These are phyloP conservation scores for Pseudoips prasinana DNA, from an alignment of 2,888 invertebrate species.

Conservation along the genomic window DNA sequence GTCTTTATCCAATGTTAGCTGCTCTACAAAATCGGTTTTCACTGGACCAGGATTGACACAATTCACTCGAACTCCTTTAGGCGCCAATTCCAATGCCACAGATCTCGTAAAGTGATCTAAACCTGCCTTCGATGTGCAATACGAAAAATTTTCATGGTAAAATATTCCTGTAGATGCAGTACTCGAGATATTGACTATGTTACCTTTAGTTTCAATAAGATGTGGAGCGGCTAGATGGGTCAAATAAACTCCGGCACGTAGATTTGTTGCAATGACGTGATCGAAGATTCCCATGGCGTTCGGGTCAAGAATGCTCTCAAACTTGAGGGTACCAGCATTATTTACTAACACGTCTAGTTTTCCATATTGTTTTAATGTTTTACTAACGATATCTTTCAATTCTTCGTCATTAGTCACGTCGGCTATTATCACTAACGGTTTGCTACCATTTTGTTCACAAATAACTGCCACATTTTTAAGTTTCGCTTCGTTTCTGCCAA, in stretches of 20 bases:
- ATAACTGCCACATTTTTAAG: slow-evolving; percentile 26
- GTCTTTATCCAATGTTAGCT: slow-evolving; percentile 15
- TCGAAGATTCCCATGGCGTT: slow-evolving; percentile 37
- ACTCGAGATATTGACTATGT: slow-evolving; percentile 93
- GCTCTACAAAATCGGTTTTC: slow-evolving; percentile 33
- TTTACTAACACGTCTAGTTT: slow-evolving; percentile 44
- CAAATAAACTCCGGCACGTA: slow-evolving; percentile 36
- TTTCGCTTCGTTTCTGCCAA: slow-evolving; percentile 36
- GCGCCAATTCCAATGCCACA: slow-evolving; percentile 88
- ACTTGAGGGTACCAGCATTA: slow-evolving; percentile 33
- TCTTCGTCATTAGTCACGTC: slow-evolving; percentile 35
- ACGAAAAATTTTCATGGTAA: slow-evolving; percentile 22
- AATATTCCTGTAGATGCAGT: slow-evolving; percentile 40
- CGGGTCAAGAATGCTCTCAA: slow-evolving; percentile 27
- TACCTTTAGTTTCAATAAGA: slow-evolving; percentile 86
- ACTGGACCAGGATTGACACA: slow-evolving; percentile 86
- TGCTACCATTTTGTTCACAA: slow-evolving; percentile 27
- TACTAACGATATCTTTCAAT: slow-evolving; percentile 26
- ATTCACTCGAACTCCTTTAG: slow-evolving; percentile 89
- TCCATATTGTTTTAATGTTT: slow-evolving; percentile 32
- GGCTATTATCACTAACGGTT: slow-evolving; percentile 33
- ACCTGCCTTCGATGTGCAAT: slow-evolving; percentile 89
- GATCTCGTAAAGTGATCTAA: slow-evolving; percentile 94
- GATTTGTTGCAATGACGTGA: slow-evolving; percentile 34
- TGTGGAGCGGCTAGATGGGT: slow-evolving; percentile 86